phyloP scores from a whole-genome alignment of 2,888 invertebrate genomes.

The Ferdinandea cuprea region DNA sequence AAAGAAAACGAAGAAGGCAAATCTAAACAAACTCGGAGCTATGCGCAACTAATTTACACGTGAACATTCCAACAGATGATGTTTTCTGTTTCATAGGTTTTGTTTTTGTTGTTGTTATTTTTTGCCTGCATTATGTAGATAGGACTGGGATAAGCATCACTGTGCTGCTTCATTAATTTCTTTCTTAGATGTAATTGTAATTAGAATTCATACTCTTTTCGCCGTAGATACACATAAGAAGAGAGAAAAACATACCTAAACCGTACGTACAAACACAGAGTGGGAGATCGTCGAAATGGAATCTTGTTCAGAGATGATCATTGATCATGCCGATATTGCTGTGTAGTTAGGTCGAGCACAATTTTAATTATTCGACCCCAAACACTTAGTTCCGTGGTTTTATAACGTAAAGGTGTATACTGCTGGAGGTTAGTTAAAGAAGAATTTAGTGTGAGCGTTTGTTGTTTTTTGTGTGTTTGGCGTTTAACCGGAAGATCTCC shows the following conservation, averaged over 20 bases:
- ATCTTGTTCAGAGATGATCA: slow-evolving; percentile 28
- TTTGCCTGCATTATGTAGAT: slow-evolving; percentile 26
- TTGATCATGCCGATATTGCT: slow-evolving; percentile 46
- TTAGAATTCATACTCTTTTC: slow-evolving; percentile 50
- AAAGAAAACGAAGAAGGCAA: slow-evolving; percentile 20
- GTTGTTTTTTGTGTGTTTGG: slow-evolving; percentile 13
- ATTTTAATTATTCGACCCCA: slow-evolving; percentile 64
- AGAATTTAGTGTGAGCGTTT: slow-evolving; percentile 7
- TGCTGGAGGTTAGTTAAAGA: slow-evolving; percentile 11
- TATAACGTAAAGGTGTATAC: slow-evolving; percentile 59
- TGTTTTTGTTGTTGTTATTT: neutral
- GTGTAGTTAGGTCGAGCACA: slow-evolving; percentile 63
- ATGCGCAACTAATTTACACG: slow-evolving; percentile 22
- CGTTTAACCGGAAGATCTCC: slow-evolving; percentile 44
- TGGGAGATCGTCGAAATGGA: slow-evolving; percentile 15
- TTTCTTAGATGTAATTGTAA: slow-evolving; percentile 17
- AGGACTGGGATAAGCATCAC: slow-evolving; percentile 41
- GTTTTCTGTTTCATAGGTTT: neutral
- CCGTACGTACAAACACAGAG: slow-evolving; percentile 1
- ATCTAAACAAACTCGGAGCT: slow-evolving; percentile 23
- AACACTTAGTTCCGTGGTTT: slow-evolving; percentile 68
- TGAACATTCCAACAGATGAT: slow-evolving; percentile 23
- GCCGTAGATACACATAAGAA: neutral
- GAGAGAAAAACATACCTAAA: neutral
- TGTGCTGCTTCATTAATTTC: slow-evolving; percentile 52